Conservation (phyloP, 2,113 vertebrate genomes). For the Chloebia gouldiae region DNA sequence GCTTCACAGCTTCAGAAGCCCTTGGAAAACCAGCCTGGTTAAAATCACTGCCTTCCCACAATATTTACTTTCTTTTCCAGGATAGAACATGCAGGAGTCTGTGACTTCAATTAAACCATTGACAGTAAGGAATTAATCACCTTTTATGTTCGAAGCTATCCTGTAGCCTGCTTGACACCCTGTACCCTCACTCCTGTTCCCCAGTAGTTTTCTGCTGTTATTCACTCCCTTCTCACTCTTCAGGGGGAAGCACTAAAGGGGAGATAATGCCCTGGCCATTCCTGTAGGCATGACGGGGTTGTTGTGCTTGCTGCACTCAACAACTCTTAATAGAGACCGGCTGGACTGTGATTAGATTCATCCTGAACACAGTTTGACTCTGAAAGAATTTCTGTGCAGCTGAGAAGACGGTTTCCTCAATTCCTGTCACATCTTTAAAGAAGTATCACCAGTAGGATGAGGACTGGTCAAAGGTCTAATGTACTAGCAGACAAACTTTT, state of each 20-base stretch:
- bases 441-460: background rate
- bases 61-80: background rate
- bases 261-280: background rate
- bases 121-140: background rate
- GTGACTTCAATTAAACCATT: background rate
- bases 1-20: background rate
- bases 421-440: background rate
- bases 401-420: background rate
- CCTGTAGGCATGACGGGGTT: background rate
- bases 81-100: background rate
- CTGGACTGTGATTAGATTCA: background rate
- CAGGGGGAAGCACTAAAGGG: fast-evolving
- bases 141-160: background rate
- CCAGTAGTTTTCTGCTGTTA: background rate
- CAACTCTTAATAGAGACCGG: background rate
- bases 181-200: background rate
- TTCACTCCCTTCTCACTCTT: background rate
- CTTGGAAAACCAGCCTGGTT: background rate
- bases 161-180: background rate
- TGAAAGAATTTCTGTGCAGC: background rate
- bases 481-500: background rate
- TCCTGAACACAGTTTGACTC: background rate
- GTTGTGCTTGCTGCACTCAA: background rate
- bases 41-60: background rate
- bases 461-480: background rate